These are phyloP conservation scores for Aplodontia rufa DNA, from an alignment of 2,113 vertebrate species.

Conservation along the genomic window DNA sequence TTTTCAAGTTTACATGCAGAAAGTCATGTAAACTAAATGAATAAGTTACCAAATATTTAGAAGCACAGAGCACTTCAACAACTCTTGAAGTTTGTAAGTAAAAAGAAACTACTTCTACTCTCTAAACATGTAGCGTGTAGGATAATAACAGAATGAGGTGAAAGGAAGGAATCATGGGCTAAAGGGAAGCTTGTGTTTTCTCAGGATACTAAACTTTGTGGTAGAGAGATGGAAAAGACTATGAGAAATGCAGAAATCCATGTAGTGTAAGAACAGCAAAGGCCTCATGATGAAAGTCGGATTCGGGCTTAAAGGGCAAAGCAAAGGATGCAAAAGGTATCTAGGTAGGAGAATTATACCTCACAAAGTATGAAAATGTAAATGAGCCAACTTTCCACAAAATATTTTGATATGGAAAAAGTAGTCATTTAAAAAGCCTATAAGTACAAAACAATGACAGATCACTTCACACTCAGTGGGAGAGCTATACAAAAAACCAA, in stretches of 20 bases:
- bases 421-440: neutral
- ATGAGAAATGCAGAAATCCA: neutral
- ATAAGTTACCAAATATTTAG: neutral
- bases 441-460: neutral
- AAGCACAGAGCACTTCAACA: neutral
- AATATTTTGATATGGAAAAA: conserved; percentile 7
- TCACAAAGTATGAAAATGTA: neutral
- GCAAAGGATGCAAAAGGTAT: neutral
- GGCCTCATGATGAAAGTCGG: neutral
- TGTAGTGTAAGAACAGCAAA: neutral
- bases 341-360: neutral
- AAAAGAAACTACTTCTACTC: neutral
- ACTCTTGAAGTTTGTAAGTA: neutral
- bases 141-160: neutral
- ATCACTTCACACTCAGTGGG: neutral
- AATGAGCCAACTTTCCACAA: neutral
- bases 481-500: neutral
- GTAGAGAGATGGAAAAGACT: neutral
- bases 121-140: neutral
- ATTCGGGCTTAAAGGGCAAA: neutral
- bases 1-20: neutral
- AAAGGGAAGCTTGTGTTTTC: neutral
- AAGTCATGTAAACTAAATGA: conserved; percentile 40
- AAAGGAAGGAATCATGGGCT: neutral
- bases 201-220: neutral